Percentiles rank a stretch among this genome's conserved stretches.
phyloP scores from a whole-genome alignment of 2,113 vertebrate genomes.

The Protobothrops mucrosquamatus region DNA sequence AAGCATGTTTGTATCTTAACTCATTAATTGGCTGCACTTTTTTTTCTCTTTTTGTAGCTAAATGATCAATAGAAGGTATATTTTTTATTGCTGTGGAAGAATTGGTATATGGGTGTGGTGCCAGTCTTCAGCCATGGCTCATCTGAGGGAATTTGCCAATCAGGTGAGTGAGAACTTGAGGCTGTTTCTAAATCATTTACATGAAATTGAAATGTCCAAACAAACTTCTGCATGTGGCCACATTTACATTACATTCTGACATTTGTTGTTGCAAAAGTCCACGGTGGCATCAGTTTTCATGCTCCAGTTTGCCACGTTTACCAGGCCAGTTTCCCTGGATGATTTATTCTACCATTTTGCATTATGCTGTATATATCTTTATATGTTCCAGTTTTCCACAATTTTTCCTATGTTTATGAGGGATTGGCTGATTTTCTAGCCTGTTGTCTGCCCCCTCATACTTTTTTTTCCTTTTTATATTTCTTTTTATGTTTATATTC shows the following conservation, averaged over 20 bases:
- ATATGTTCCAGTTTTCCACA: neutral
- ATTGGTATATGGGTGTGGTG: conserved; percentile 16
- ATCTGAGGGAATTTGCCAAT: conserved; percentile 69
- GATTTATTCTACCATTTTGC: neutral
- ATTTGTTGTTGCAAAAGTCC: neutral
- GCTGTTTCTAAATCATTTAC: neutral
- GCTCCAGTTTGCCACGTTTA: neutral
- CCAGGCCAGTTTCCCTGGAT: neutral
- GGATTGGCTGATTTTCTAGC: conserved; percentile 26
- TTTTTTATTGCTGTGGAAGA: fast-evolving
- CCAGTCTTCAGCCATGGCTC: conserved; percentile 64
- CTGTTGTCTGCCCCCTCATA: neutral
- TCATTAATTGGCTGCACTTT: neutral
- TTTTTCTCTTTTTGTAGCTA: conserved; percentile 4
- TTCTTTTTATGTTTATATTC: neutral
- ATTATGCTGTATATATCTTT: neutral
- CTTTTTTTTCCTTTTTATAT: neutral
- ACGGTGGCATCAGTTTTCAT: neutral
- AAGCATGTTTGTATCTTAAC: neutral
- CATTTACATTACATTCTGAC: neutral
- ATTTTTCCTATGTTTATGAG: neutral
- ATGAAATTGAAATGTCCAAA: neutral
- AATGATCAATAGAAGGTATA: conserved; percentile 27
- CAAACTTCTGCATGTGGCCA: neutral
- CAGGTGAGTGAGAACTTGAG: conserved; percentile 61